Evolutionary conservation across 2,113 vertebrate species (phyloP), one percentile per base, ranked within the genome.

Genomic region (Corynorhinus townsendii): DNA sequence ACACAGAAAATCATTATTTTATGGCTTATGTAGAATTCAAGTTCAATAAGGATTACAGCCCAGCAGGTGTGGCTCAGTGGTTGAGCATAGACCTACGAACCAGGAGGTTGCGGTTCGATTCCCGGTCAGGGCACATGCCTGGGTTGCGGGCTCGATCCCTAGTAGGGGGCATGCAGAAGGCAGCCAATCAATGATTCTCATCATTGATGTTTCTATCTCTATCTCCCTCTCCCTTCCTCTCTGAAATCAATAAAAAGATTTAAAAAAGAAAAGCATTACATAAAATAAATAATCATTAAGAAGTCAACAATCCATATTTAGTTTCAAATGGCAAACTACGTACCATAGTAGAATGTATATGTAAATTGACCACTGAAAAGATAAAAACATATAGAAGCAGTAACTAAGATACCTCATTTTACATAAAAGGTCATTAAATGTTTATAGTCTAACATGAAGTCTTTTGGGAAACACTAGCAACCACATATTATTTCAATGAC

Each of bases 341-440:
- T 71, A 59, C 35, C 30, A 93, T n/a, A 77, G 24, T 83, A 87
- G 33, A 62, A 92, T 28, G 17, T 47, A 45, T 24, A 83, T 1
- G 38, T 83, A 93, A 89, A 80, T 5, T 80, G 26, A 90, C 83
- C 45, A 84, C 3, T 52, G 16, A 43, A 93, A 95, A 93, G 62
- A 83, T 19, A 89, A 40, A 75, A 89, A 92, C 35, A 81, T 95
- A 87, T 3, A 89, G 54, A 93, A 54, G 93, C 93, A 98, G 95
- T 90, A 93, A 96, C 95, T 96, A 93, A 98, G 97, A 97, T 86
- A 97, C 84, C 82, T 97, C 40, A 85, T 86, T 93, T 97, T 96
- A 98, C 89, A 96, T 40, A 75, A 91, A 96, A 94, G 71, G 59
- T 97, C 96, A 95, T 71, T 73, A 94, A 93, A 91, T 96, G 90